These are phyloP conservation scores for Prunella fulvescens DNA, from an alignment of 2,113 vertebrate genomes.

Conservation along the genomic window DNA sequence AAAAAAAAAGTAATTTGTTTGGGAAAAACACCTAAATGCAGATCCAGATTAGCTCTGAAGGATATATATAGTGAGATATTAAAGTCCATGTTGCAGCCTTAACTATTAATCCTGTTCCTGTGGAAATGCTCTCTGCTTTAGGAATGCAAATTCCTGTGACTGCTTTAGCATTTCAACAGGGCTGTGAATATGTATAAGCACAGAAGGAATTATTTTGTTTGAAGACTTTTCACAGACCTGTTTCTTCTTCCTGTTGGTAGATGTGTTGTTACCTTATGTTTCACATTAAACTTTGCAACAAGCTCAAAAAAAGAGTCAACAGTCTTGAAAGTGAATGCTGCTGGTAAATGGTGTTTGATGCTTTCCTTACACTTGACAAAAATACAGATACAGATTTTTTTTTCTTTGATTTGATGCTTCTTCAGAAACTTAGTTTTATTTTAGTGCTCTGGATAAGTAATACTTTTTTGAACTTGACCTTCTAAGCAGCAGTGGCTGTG, in stretches of 20 bases:
- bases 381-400: background rate
- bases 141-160: background rate
- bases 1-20: background rate
- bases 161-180: background rate
- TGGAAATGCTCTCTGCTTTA: background rate
- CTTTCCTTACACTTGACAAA: background rate
- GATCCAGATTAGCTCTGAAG: background rate
- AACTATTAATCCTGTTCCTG: background rate
- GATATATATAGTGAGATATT: background rate
- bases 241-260: background rate
- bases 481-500: background rate
- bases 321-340: background rate
- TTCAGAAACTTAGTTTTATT: background rate
- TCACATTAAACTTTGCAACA: background rate
- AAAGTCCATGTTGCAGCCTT: background rate
- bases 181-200: background rate
- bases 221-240: background rate
- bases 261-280: background rate
- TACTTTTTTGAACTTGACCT: background rate
- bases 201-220: background rate
- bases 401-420: background rate
- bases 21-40: background rate
- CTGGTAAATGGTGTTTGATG: background rate
- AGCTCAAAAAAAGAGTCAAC: background rate
- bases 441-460: background rate